phyloP scores from a whole-genome alignment of 2,888 invertebrate species.

The Drosophila multiciliata region DNA sequence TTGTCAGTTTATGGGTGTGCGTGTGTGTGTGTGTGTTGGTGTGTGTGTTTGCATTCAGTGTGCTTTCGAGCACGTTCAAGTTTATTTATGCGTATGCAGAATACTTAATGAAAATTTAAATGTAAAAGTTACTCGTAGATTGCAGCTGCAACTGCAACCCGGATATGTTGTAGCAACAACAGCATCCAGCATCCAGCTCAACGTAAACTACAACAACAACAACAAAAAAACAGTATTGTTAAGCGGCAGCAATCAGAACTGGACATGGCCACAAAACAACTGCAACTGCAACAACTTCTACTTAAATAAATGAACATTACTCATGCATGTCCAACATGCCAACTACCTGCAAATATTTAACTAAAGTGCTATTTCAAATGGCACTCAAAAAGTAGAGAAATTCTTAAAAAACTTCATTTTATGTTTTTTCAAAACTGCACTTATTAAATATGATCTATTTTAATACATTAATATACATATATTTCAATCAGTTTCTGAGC shows the following conservation, averaged over 20 bases:
- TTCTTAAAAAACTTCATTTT: too few relatives aligned
- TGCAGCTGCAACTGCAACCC: constrained; percentile 29
- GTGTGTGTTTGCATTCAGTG: constrained; percentile 62
- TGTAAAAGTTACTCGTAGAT: constrained; percentile 78
- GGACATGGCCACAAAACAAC: constrained; percentile 9
- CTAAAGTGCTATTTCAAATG: background rate
- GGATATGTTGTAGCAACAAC: constrained; percentile 3
- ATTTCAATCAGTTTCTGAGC: background rate
- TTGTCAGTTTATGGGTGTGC: constrained; percentile 54
- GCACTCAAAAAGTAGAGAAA: background rate
- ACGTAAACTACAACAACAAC: constrained; percentile 5
- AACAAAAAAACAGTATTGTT: constrained; percentile 16
- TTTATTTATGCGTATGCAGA: constrained; percentile 83
- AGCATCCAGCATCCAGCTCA: background rate
- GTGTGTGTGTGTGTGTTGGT: constrained; percentile 2
- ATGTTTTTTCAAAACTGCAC: background rate
- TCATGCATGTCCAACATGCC: constrained; percentile 30
- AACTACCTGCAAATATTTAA: background rate
- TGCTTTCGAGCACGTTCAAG: constrained; percentile 79
- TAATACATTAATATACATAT: background rate
- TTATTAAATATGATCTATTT: background rate
- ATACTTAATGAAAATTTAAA: constrained; percentile 83
- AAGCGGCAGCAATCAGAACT: constrained; percentile 42
- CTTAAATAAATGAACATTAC: constrained; percentile 60
- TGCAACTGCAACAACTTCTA: constrained; percentile 19